These are phyloP conservation scores for Sorex araneus DNA, from an alignment of 2,113 vertebrate species.

Conservation along the genomic window DNA sequence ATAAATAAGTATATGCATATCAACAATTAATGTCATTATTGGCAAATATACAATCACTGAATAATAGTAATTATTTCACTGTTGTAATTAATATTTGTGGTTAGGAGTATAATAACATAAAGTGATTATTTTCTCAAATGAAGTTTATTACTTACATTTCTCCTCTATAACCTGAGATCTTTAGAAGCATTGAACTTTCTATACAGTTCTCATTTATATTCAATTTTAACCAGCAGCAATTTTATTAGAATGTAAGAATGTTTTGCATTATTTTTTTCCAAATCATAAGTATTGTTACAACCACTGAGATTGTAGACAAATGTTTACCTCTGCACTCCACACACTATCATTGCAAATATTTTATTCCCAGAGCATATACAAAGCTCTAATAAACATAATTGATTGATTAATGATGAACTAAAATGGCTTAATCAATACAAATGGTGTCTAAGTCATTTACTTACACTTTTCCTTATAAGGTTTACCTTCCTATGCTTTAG, in stretches of 20 bases:
- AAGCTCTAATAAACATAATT: background rate
- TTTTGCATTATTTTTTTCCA: no score
- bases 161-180: background rate
- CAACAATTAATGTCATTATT: background rate
- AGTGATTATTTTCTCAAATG: conserved; percentile 12
- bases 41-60: background rate
- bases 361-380: background rate
- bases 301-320: background rate
- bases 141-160: background rate
- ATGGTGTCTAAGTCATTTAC: background rate
- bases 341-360: background rate
- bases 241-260: no score
- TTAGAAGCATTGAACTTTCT: background rate
- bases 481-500: background rate
- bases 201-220: background rate
- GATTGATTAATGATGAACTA: background rate
- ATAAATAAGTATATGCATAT: background rate
- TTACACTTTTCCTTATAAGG: background rate
- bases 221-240: no score
- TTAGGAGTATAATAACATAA: background rate
- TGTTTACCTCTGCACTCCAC: background rate
- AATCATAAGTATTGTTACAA: background rate
- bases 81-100: background rate
- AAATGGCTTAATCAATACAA: background rate
- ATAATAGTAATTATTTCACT: background rate